Conservation (phyloP, 1,140 invertebrate genomes). For the Oscheius sp. region DNA sequence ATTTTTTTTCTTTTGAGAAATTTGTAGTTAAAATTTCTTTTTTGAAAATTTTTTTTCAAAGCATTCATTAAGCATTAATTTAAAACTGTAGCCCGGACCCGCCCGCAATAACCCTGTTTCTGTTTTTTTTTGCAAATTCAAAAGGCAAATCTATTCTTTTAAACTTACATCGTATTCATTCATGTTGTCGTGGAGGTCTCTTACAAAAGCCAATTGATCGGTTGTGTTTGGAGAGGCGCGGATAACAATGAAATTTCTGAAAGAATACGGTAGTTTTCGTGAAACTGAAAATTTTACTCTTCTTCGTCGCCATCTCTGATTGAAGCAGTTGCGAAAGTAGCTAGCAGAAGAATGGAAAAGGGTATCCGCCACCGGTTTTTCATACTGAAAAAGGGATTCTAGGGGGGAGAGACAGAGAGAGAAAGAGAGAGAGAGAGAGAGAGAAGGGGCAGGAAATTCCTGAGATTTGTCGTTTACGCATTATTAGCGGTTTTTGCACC, state of each 20-base stretch:
- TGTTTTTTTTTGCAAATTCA: too few species aligned
- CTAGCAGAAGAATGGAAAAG: not conserved
- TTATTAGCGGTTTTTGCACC: not conserved
- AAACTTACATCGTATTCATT: slow-evolving; percentile 40
- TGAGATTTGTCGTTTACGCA: not conserved
- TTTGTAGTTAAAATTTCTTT: not conserved
- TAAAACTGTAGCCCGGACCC: too few species aligned
- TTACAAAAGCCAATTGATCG: slow-evolving; percentile 39
- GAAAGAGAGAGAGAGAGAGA: not conserved
- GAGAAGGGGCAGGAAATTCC: not conserved
- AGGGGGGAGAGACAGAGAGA: not conserved
- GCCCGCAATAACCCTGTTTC: too few species aligned
- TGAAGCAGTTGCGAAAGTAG: not conserved
- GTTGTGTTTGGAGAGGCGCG: slow-evolving; percentile 40
- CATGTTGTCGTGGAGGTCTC: slow-evolving; percentile 37
- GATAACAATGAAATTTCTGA: slow-evolving; percentile 41
- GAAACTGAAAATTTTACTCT: not conserved
- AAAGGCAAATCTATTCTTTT: too few species aligned
- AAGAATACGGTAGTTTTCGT: not conserved
- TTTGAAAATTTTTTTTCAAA: too few species aligned
- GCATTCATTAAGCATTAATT: too few species aligned
- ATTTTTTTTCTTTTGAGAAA: too few species aligned
- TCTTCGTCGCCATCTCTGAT: not conserved
- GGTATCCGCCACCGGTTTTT: slow-evolving; percentile 1
- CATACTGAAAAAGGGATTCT: not conserved